These are phyloP conservation scores for Sceliomorpha sp. DNA, from an alignment of 2,888 invertebrate genomes.

Conservation along the genomic window DNA sequence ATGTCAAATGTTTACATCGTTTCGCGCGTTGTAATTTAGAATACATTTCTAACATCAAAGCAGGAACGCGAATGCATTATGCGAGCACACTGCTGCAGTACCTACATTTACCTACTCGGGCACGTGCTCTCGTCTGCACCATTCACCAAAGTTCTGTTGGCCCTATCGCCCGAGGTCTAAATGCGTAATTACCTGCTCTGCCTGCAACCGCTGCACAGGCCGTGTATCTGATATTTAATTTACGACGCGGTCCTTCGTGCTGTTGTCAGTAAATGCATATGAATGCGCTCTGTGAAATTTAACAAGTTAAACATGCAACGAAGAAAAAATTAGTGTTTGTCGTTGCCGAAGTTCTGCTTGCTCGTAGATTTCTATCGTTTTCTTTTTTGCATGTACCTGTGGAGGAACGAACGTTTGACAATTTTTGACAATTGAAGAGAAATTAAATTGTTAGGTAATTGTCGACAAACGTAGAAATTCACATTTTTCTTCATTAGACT, in stretches of 20 bases:
- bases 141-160: constrained; percentile 33
- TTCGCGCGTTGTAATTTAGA: constrained; percentile 27
- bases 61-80: constrained; percentile 32
- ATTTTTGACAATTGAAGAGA: too few relatives aligned
- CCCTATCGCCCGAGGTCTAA: constrained; percentile 38
- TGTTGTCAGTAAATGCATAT: constrained; percentile 30
- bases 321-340: constrained; percentile 4
- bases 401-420: too few relatives aligned
- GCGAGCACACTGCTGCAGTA: constrained; percentile 17
- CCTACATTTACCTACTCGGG: constrained; percentile 33
- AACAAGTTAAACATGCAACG: constrained; percentile 5
- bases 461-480: too few relatives aligned
- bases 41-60: constrained; percentile 36
- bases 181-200: constrained; percentile 43
- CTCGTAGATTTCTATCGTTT: too few relatives aligned
- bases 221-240: constrained; percentile 42
- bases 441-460: too few relatives aligned
- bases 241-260: constrained; percentile 21
- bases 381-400: too few relatives aligned
- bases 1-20: constrained; percentile 32
- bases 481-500: too few relatives aligned
- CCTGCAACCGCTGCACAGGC: constrained; percentile 22
- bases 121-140: constrained; percentile 28
- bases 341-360: too few relatives aligned
- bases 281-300: constrained; percentile 10